Conservation (phyloP, 2,888 invertebrate genomes). For the Pelosia muscerda region DNA sequence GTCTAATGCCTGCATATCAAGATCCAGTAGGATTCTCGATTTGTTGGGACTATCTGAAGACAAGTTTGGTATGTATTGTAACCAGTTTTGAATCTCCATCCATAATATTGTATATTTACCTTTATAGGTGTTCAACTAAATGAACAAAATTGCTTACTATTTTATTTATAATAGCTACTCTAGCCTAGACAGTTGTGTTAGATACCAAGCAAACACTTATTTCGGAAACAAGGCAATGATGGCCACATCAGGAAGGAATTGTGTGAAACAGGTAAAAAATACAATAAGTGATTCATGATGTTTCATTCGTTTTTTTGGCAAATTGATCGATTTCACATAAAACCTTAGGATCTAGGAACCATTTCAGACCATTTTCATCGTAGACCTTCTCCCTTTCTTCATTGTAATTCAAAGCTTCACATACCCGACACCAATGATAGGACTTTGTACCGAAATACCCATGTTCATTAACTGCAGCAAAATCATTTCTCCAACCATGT, state of each 20-base stretch:
- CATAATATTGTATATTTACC: background rate
- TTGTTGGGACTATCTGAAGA: no score
- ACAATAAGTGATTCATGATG: background rate
- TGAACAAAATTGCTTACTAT: background rate
- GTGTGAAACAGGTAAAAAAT: background rate
- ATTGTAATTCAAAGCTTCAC: conserved; percentile 90
- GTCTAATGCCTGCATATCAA: no score
- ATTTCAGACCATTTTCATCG: conserved; percentile 48
- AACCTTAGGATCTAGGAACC: conserved; percentile 56
- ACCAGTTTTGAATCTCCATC: no score
- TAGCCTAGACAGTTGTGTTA: background rate
- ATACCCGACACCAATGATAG: conserved; percentile 88
- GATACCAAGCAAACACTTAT: background rate
- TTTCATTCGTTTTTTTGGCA: background rate
- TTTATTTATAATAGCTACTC: background rate
- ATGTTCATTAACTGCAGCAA: conserved; percentile 88
- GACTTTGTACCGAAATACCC: conserved; percentile 89
- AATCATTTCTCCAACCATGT: conserved; percentile 88
- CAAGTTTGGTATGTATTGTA: no score
- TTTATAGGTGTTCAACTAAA: background rate
- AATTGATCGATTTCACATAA: conserved; percentile 11
- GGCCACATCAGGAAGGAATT: background rate
- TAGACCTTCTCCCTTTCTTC: conserved; percentile 61
- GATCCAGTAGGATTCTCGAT: no score
- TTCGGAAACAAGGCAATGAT: background rate